Base-by-base conservation (phyloP, 2,888 invertebrate genomes). In the Linnaemya vulpina region DNA sequence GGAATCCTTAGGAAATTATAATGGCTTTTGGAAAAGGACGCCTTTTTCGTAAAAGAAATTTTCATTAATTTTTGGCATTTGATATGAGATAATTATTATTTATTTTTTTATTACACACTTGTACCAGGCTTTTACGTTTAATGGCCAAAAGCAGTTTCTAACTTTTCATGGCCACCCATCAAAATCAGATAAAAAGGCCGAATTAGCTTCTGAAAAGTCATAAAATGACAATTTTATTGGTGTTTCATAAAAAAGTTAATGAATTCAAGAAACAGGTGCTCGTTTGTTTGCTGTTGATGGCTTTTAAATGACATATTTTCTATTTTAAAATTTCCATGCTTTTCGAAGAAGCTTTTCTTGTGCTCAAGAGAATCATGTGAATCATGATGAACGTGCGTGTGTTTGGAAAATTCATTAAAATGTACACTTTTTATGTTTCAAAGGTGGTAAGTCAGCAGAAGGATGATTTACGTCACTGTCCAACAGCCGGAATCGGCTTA, bases 111-210 rank as follows among this genome's bases (percentile, higher is more conserved):
- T 35, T 17, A 10, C 8, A 8, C 5, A 15, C 55, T 51, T 51
- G 20, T 10, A 9, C 20, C 15, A 55, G 25, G 7, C 46, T 17
- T 43, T 11, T n/a, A 11, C 65, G 43, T 60, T 46, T 30, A n/a
- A 38, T 38, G 13, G 20, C 13, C 62, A 22, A 49, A 22, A 58
- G 20, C 70, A 65, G 51, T 40, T 58, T 43, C 20, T 15, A 60
- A 67, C 71, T 58, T 71, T 82, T 82, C 63, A 49, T 76, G 40
- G 38, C 49, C 20, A 15, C 2, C 3, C 51, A 73, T 60, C 67
- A 83, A 83, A 73, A 67, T 82, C 17, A 65, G 43, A 62, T 70
- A 46, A 75, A 83, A 77, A 40, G 30, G 40, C n/a, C 71, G 17
- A 43, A 58, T 25, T n/a, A 20, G 53, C 67, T 60, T 51, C 40